Evolutionary conservation across 2,888 invertebrate species (phyloP), one percentile per base, ranked within the genome.

Genomic region (Zeuzera pyrina): DNA sequence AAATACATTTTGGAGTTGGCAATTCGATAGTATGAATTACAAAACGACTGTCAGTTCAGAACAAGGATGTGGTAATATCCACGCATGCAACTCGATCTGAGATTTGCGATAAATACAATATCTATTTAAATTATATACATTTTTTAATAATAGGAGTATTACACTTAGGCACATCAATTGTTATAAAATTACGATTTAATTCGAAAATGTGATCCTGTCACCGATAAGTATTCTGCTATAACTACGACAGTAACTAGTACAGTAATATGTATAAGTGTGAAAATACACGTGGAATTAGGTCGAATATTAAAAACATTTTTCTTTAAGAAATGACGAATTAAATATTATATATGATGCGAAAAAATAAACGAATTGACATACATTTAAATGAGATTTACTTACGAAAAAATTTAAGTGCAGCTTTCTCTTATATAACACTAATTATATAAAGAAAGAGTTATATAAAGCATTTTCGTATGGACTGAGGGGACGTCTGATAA

Each of bases 111-210:
- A 63, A 57, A 61, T 51, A 54, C 48, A 47, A 50, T 57, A 52
- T 57, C 52, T 61, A 64, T 58, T 59, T 57, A 60, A 59, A 69
- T 58, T 63, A 66, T 69, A 63, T 72, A 76, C 68, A 74, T 12
- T 57, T 70, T 74, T 76, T 62, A 61, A 59, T 59, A 56, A 57
- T 74, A 79, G 65, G 79, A 13, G 55, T 66, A 71, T 71, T 78
- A 84, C 84, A 84, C 81, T 81, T 84, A 84, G 84, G 84, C 84
- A 84, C 84, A 84, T 84, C 84, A 76, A 84, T 84, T 84, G 69
- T 84, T 84, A 79, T 81, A 77, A 78, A 81, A 76, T 79, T 76
- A 81, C 74, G 60, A 66, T 69, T 74, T 72, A 74, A 74, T 78
- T 71, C 69, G 69, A 77, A 76, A 77, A 65, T 53, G 72, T 71